These are phyloP conservation scores for Phaethon lepturus DNA, from an alignment of 2,113 vertebrate genomes.

Conservation along the genomic window DNA sequence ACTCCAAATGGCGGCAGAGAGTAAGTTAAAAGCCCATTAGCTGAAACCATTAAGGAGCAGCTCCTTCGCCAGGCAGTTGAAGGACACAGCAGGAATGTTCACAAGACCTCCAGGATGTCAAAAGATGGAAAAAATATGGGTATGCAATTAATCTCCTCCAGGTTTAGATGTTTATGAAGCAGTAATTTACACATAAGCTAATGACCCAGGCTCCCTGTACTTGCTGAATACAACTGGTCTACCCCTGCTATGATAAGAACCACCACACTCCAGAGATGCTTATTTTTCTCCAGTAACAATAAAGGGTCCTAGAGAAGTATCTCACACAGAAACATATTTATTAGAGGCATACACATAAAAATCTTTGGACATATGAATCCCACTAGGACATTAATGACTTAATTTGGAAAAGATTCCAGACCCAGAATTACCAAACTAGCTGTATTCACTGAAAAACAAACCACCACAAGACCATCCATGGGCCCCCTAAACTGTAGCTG, in stretches of 20 bases:
- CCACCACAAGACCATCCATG: neutral
- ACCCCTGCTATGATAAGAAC: neutral
- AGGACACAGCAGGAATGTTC: neutral
- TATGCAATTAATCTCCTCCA: neutral
- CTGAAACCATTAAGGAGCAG: neutral
- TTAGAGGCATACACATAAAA: neutral
- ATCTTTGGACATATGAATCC: neutral
- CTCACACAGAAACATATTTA: neutral
- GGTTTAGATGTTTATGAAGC: neutral
- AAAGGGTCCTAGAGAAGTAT: neutral
- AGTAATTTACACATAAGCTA: neutral
- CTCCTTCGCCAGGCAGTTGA: neutral
- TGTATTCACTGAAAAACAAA: neutral
- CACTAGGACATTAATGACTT: neutral
- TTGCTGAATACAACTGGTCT: neutral
- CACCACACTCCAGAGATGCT: neutral
- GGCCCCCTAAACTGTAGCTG: neutral
- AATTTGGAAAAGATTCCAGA: neutral
- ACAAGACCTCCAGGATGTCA: neutral
- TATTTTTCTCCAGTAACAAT: neutral
- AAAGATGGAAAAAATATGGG: neutral
- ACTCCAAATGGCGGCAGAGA: neutral
- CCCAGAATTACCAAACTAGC: neutral
- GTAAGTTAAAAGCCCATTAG: neutral
- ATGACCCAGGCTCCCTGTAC: neutral